Evolutionary conservation across 2,888 invertebrate genomes (phyloP).

Genomic region (Sinohyriopsis cumingii): DNA sequence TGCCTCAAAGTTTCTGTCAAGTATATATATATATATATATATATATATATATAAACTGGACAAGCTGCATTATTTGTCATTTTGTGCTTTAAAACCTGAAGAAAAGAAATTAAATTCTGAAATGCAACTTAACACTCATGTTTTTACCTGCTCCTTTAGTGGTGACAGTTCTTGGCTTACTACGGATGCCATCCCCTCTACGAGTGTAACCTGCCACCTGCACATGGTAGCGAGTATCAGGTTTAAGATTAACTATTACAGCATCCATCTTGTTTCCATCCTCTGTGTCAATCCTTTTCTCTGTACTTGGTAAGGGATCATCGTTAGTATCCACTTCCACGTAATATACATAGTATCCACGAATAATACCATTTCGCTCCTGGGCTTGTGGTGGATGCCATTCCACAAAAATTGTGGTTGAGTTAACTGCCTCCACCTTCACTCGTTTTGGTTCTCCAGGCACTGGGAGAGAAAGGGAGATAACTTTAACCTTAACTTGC

Average conservation of each 20-base stretch:
- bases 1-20: too few relatives aligned
- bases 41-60: too few relatives aligned
- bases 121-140: background rate
- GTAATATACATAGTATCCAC: conserved; percentile 90
- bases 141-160: conserved; percentile 76
- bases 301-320: conserved; percentile 41
- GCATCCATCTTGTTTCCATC: conserved; percentile 83
- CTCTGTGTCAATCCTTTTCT: conserved; percentile 84
- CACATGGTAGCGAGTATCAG: conserved; percentile 89
- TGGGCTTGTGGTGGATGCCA: conserved; percentile 95
- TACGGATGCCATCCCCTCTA: conserved; percentile 96
- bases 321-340: conserved; percentile 53
- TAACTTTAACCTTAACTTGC: conserved; percentile 1
- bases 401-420: conserved; percentile 93
- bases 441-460: conserved; percentile 97
- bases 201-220: conserved; percentile 96
- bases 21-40: too few relatives aligned
- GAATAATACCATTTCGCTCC: conserved; percentile 94
- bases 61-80: too few relatives aligned
- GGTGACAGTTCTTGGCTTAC: conserved; percentile 86
- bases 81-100: too few relatives aligned
- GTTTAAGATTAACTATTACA: conserved; percentile 91
- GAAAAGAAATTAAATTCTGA: too few relatives aligned
- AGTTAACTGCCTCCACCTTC: conserved; percentile 89
- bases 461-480: conserved; percentile 78